Evolutionary conservation across 2,797 vertebrate genomes (phyloP), one percentile per base, ranked within the genome.

Genomic region (Parauchenoglanis ngamensis): DNA sequence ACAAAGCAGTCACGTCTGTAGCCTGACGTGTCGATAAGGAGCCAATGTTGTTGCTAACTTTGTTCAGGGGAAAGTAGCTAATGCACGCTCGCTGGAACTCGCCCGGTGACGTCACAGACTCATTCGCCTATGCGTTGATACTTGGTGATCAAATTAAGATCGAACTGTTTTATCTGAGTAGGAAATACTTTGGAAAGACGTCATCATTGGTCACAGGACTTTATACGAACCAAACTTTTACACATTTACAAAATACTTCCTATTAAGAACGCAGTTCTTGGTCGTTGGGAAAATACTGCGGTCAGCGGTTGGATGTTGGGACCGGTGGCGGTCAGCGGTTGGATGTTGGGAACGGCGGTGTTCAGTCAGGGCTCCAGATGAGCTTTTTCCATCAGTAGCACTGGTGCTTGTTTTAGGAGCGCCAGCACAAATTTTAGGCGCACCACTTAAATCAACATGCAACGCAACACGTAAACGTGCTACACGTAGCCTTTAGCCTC

Each of bases 11-110:
- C 31, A 21, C 35, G 56, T 52, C 54, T 25, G 25, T 23, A n/a
- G 57, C 40, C 86, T 87, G 86, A 87, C 86, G 86, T 87, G 86
- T 87, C 80, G 59, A 44, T 56, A 40, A 49, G 77, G 17, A 82
- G 35, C 1, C 8, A 13, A 7, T 15, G 15, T 2, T 31, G n/a
- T 54, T 54, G 25, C 5, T 12, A 15, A 28, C 11, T 52, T n/a
- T 76, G 12, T 54, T 76, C 73, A 79, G 54, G n/a, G 17, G 52
- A 31, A 78, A 57, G 49, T 54, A 77, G 49, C 75, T 52, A 54
- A 54, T 1, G 49, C 6, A 17, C 25, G 31, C 28, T 40, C 2
- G 40, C 15, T 52, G 6, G 40, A 28, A 67, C 8, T 57, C 77
- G 21, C 54, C 56, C 12, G 4, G 28, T 35, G 17, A 59, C 21